phyloP scores from a whole-genome alignment of 2,888 invertebrate species.

The Diplolepis rosae region DNA sequence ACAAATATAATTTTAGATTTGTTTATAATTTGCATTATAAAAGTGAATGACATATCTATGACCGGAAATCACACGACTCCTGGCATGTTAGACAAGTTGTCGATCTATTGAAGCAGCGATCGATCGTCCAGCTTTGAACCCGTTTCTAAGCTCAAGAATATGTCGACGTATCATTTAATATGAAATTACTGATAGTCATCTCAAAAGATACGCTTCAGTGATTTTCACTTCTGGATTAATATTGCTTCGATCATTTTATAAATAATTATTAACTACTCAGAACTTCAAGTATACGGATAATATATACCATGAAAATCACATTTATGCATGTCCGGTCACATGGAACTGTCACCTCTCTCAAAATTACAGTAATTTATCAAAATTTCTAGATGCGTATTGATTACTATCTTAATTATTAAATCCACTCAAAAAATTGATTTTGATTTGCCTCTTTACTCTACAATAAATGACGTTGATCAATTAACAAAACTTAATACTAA shows the following conservation, averaged over 20 bases:
- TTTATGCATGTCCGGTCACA: constrained; percentile 1
- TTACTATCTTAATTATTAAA: background rate
- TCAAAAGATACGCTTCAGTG: constrained; percentile 44
- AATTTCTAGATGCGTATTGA: background rate
- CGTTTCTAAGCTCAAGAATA: constrained; percentile 35
- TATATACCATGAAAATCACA: constrained; percentile 13
- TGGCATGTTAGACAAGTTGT: constrained; percentile 20
- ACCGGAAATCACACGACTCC: constrained; percentile 31
- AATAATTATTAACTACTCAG: constrained; percentile 36
- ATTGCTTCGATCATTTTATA: constrained; percentile 47
- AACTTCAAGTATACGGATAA: constrained; percentile 11
- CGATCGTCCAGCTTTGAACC: constrained; percentile 35
- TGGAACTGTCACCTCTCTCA: background rate
- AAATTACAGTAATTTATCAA: constrained; percentile 15
- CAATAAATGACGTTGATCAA: too few species aligned
- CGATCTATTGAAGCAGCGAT: constrained; percentile 33
- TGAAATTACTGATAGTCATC: constrained; percentile 44
- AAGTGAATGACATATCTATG: background rate
- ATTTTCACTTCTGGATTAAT: constrained; percentile 37
- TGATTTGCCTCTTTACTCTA: too few species aligned
- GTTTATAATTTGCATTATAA: background rate
- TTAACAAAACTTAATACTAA: too few species aligned
- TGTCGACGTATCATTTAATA: constrained; percentile 47
- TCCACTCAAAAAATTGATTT: background rate
- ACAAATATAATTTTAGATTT: background rate